These are phyloP conservation scores for Hydroisotoma schaefferi DNA, from an alignment of 2,888 invertebrate genomes.

Conservation along the genomic window DNA sequence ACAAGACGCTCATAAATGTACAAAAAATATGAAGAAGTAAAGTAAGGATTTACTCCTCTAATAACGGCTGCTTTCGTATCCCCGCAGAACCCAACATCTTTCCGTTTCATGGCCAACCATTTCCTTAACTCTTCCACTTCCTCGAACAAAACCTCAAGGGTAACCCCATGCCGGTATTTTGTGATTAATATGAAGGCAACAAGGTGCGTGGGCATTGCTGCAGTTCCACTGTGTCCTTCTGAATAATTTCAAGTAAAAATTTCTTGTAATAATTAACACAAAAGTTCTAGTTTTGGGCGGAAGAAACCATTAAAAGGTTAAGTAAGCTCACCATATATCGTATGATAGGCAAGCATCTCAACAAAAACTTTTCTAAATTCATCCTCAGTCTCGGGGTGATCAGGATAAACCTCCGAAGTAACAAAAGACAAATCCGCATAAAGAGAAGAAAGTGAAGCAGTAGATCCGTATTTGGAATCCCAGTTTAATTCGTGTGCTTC, in stretches of 20 bases:
- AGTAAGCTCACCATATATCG: conserved; percentile 1
- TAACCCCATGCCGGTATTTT: conserved; percentile 21
- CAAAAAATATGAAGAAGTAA: no score
- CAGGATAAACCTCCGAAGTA: background rate
- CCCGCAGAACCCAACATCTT: conserved; percentile 31
- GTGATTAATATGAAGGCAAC: conserved; percentile 33
- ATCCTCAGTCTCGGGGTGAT: background rate
- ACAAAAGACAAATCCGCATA: conserved; percentile 9
- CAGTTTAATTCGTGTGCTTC: conserved; percentile 14
- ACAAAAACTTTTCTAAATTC: background rate
- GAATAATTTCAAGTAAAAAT: background rate
- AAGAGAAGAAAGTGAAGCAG: conserved; percentile 26
- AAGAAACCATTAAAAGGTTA: background rate
- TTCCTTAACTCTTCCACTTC: conserved; percentile 19
- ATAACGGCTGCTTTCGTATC: conserved; percentile 16
- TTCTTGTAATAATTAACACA: background rate
- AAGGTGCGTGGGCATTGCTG: conserved; percentile 31
- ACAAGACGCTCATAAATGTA: no score
- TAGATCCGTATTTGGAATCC: conserved; percentile 15
- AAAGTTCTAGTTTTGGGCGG: background rate
- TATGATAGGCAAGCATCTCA: background rate
- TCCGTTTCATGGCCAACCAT: conserved; percentile 3
- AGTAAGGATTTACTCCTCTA: conserved; percentile 26
- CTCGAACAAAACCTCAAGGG: conserved; percentile 4
- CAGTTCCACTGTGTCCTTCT: background rate